Conservation (phyloP, 1,140 invertebrate species). For the Monochamus saltuarius region DNA sequence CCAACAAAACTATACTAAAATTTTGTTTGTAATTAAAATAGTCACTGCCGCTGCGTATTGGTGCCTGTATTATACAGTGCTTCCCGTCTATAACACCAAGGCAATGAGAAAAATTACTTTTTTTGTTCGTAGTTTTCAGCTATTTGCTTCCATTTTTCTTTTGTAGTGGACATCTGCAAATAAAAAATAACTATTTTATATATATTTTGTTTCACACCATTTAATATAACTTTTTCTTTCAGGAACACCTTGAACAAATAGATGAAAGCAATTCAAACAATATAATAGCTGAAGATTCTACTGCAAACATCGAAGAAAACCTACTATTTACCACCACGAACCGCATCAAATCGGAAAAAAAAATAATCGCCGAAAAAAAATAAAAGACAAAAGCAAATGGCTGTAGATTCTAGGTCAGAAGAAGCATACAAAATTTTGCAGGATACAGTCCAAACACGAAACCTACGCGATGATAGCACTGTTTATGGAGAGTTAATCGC, state of each 20-base stretch:
- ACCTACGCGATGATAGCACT: constrained; percentile 7
- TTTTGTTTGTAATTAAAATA: constrained; percentile 12
- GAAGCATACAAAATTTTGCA: constrained; percentile 1
- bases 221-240: neutral
- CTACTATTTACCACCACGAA: constrained; percentile 14
- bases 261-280: neutral
- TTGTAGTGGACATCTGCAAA: constrained; percentile 22
- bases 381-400: neutral
- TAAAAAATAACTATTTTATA: constrained; percentile 20
- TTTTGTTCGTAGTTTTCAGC: neutral
- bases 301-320: neutral
- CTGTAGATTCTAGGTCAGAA: too few relatives aligned
- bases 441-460: neutral
- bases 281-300: neutral
- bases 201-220: constrained; percentile 11
- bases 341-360: constrained; percentile 14
- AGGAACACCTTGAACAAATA: neutral
- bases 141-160: constrained; percentile 13
- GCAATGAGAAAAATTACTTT: constrained; percentile 28
- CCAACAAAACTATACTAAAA: constrained; percentile 42
- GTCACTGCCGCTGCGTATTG: constrained; percentile 13
- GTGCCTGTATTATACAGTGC: constrained; percentile 10
- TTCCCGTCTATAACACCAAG: constrained; percentile 12
- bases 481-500: constrained; percentile 12
- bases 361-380: constrained; percentile 3